Evolutionary conservation across 1,140 invertebrate genomes (phyloP), one percentile per base, ranked within the genome.

Genomic region (Trichoplusia ni): DNA sequence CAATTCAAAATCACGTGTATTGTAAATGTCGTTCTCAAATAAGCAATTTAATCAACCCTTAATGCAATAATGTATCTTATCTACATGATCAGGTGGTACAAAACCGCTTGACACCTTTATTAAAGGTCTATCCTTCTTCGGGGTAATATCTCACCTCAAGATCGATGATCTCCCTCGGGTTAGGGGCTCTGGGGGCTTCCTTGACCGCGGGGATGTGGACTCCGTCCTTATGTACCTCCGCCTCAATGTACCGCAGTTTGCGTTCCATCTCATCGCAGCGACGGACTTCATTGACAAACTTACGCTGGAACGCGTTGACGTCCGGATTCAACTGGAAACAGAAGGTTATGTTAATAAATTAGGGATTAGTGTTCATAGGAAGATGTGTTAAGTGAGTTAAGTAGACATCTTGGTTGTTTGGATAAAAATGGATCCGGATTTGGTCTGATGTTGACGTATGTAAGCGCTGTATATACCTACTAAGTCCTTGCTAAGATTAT

Each of bases 121-220:
- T 1, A 38, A 18, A 4, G 11, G 35, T 11, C 6, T 8, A 2
- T 3, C n/a, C n/a, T n/a, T n/a, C n/a, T n/a, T 40, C 38, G 8
- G 19, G 7, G 25, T 27, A 7, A 7, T 44, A 11, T 40, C 67
- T 82, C 90, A 97, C 96, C 94, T 99, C 98, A 63, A 99, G 92
- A 90, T 99, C 96, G 75, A 99, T 99, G 89, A 99, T 99, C 91
- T 99, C 98, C 63, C 98, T 93, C 4, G 98, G 98, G 82, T 97
- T 98, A 3, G 98, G 98, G 6, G 98, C 98, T 73, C 97, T 90
- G 4, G 95, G 95, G 51, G 97, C 94, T 71, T 98, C 97, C 68
- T 95, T 94, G 60, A 97, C 95, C 61, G 98, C 96, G 9, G 95
- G 92, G 66, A 99, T 95, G 4, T 90, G 90, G 1, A 96, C 94